These are phyloP conservation scores for Cacoxenus indagator DNA, from an alignment of 2,888 invertebrate species.

Conservation along the genomic window DNA sequence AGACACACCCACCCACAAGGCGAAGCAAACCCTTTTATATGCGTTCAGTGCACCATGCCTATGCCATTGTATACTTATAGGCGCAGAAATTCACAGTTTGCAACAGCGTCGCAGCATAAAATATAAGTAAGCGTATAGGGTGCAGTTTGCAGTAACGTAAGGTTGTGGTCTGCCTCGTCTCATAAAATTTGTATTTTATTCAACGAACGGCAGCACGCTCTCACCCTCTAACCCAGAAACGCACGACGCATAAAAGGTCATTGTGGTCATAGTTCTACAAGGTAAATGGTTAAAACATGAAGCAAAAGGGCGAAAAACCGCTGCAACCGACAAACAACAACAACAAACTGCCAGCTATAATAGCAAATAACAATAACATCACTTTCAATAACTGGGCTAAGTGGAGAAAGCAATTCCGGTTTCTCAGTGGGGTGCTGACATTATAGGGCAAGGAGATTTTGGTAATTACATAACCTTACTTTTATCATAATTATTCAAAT, in stretches of 20 bases:
- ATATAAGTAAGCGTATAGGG: slow-evolving; percentile 19
- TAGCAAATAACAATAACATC: background rate
- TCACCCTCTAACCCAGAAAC: slow-evolving; percentile 1
- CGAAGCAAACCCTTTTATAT: background rate
- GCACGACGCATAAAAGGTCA: background rate
- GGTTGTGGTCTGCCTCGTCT: background rate
- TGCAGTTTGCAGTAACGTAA: no score
- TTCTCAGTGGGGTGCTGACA: background rate
- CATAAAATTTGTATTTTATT: background rate
- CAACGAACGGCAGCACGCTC: slow-evolving; percentile 13
- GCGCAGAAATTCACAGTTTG: slow-evolving; percentile 21
- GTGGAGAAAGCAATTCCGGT: background rate
- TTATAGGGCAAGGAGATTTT: background rate
- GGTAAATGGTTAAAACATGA: background rate
- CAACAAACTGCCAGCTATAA: background rate
- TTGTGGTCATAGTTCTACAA: slow-evolving; percentile 5
- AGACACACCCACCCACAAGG: background rate
- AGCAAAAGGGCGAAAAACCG: background rate
- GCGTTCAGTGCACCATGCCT: background rate
- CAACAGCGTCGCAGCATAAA: slow-evolving; percentile 7
- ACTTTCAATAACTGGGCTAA: background rate
- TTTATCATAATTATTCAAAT: no score
- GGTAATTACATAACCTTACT: no score
- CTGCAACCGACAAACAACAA: background rate
- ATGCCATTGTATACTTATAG: slow-evolving; percentile 36